These are phyloP conservation scores for Premnoplex brunnescens DNA, from an alignment of 2,797 vertebrate genomes.

Conservation along the genomic window DNA sequence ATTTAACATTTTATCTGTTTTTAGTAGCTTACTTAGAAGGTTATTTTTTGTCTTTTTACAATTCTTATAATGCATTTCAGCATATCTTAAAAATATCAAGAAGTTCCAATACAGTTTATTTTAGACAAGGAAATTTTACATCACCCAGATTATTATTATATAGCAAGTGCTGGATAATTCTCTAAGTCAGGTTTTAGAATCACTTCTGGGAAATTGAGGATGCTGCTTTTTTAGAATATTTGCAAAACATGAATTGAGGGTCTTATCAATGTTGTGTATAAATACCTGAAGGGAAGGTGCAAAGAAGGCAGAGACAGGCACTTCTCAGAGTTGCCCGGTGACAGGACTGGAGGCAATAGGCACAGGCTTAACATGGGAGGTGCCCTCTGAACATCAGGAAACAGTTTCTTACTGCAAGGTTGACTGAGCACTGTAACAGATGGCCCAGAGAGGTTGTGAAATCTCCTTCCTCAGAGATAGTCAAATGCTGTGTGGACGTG, in stretches of 20 bases:
- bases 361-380: accelerated
- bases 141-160: not conserved
- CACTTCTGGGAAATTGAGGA: not conserved
- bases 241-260: not conserved
- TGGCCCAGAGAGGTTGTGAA: not conserved
- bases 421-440: not conserved
- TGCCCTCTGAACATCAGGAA: not conserved
- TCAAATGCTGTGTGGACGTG: not conserved
- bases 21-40: not conserved
- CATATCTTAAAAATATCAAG: not conserved
- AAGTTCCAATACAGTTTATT: not conserved
- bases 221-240: not conserved
- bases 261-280: not conserved
- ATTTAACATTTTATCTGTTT: not conserved
- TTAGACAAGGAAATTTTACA: not conserved
- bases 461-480: not conserved
- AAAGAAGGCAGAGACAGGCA: not conserved
- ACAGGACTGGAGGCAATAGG: not conserved
- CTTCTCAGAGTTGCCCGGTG: not conserved
- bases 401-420: not conserved
- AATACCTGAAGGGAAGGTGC: not conserved
- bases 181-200: not conserved
- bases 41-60: not conserved
- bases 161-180: not conserved
- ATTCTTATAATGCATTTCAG: not conserved